Conservation (phyloP, 2,797 vertebrate genomes). For the Merluccius polli region DNA sequence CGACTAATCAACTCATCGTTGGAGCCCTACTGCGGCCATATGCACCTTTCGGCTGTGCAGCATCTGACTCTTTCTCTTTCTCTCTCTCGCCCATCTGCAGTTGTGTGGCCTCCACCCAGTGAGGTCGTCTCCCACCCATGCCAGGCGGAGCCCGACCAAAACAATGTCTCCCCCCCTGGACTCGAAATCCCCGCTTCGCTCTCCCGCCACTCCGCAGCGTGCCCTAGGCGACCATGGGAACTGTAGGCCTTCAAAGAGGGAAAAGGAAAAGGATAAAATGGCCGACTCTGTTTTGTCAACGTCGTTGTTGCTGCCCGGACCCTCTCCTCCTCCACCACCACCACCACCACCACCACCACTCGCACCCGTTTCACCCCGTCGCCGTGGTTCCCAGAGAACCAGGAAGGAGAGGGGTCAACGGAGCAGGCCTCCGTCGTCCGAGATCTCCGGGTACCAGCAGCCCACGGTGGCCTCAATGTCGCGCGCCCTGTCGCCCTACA, state of each 20-base stretch:
- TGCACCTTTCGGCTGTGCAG: not conserved
- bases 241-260: conserved; percentile 17
- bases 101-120: conserved; percentile 9
- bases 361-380: conserved; percentile 17
- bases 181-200: conserved; percentile 4
- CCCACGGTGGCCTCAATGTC: conserved; percentile 87
- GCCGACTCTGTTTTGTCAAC: conserved; percentile 17
- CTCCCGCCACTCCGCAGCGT: not conserved
- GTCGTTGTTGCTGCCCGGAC: conserved; percentile 13
- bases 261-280: conserved; percentile 18
- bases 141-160: not conserved
- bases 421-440: not conserved
- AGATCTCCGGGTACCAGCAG: conserved; percentile 74
- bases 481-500: conserved; percentile 91
- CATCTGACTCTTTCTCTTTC: not conserved
- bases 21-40: not conserved
- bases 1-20: too few relatives aligned
- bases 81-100: not conserved
- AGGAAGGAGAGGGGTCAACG: conserved; percentile 12
- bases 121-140: conserved; percentile 26
- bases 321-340: conserved; percentile 8
- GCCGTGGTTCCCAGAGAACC: conserved; percentile 10
- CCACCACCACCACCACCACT: conserved; percentile 1
- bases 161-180: conserved; percentile 7
- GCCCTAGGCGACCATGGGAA: conserved; percentile 13